Conservation (phyloP, 2,888 invertebrate species). For the Invenusta paracnida region DNA sequence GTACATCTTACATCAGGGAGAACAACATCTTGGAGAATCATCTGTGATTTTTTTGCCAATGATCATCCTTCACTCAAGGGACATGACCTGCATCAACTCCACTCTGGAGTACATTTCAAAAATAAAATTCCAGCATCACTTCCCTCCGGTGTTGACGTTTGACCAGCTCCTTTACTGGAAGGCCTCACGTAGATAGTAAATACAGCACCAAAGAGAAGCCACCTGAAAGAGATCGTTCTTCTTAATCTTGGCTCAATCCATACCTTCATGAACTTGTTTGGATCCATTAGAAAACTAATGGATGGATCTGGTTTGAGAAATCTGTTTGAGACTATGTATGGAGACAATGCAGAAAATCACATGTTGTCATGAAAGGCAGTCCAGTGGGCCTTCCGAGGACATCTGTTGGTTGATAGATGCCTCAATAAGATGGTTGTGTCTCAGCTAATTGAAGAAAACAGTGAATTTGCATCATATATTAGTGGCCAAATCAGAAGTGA, state of each 20-base stretch:
- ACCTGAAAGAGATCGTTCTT: conserved; percentile 38
- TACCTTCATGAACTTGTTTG: conserved; percentile 37
- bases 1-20: conserved; percentile 40
- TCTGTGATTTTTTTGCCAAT: conserved; percentile 40
- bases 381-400: conserved; percentile 42
- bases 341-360: conserved; percentile 38
- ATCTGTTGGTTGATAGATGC: conserved; percentile 42
- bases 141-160: conserved; percentile 34
- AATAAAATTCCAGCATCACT: conserved; percentile 28
- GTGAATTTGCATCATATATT: conserved; percentile 32
- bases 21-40: conserved; percentile 28
- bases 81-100: conserved; percentile 41
- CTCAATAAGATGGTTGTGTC: conserved; percentile 41
- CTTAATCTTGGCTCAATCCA: conserved; percentile 31
- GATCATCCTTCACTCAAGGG: conserved; percentile 37
- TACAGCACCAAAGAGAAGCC: conserved; percentile 39
- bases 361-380: conserved; percentile 40
- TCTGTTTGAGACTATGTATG: conserved; percentile 34
- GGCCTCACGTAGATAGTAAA: conserved; percentile 35
- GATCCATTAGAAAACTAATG: conserved; percentile 38
- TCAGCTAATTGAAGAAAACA: conserved; percentile 25
- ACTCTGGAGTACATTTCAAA: conserved; percentile 37
- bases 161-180: conserved; percentile 41
- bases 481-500: conserved; percentile 34
- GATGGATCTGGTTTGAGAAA: conserved; percentile 34